Base-by-base conservation (phyloP, 2,888 invertebrate species). In the Cylloceria caligata region DNA sequence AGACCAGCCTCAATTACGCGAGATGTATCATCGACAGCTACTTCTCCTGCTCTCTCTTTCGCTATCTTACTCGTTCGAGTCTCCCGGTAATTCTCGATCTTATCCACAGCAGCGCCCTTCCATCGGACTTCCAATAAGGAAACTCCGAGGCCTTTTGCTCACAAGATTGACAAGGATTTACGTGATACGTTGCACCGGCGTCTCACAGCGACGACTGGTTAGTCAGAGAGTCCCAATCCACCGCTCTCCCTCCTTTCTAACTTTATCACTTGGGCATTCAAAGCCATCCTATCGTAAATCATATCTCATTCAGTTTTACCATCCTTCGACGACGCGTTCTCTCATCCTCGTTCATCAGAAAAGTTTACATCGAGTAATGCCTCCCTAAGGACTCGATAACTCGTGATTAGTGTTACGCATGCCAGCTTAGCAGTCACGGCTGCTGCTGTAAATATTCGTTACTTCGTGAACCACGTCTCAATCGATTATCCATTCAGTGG, bases 1-100 rank as follows among this genome's bases (percentile, higher is more conserved):
- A 79, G 34, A 67, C 67, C 69, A 67, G 72, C 60, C 74, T 76
- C 72, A 55, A 68, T 79, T 80, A 73, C 47, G 11, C 60, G 45
- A 73, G 67, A 60, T 49, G 13, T 60, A 60, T 67, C 36, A 65
- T 67, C 45, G 30, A 62, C 64, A n/a, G 9, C 42, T 55, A 30
- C 42, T 30, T n/a, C 9, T 55, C 9, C 30, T 47, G 47, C 9
- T 39, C 16, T 39, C 36, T 75, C 19, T 42, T 52, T 36, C 39
- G n/a, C 36, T 39, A 11, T 21, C 24, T 52, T 27, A 3, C 7
- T 13, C 27, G 0, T 27, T 52, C 24, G 24, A 2, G 7, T 27
- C 27, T 21, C 55, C 42, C 30, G 21, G 64, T 42, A 47, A 60
- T 71, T 75, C 55, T 19, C 60, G 16, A 60, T 60, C 13, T 60